Conservation (phyloP, 2,797 vertebrate species). For the Paedocypris micromegethes region DNA sequence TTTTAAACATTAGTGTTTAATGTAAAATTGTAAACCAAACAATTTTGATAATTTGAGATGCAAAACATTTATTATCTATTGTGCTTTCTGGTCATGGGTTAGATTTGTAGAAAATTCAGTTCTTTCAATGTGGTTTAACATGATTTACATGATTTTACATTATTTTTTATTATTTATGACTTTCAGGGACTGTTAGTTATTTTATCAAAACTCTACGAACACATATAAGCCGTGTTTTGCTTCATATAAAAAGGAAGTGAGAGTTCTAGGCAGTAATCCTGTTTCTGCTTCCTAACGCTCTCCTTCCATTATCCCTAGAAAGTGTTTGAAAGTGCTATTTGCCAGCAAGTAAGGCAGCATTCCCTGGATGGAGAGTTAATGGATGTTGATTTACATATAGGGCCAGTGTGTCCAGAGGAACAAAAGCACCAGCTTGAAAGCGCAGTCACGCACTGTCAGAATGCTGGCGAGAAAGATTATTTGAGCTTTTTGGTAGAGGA, state of each 20-base stretch:
- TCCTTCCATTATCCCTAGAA: conserved; percentile 1
- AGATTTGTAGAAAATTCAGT: too few relatives aligned
- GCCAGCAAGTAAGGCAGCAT: conserved; percentile 1
- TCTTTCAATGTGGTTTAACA: too few relatives aligned
- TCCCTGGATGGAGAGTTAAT: conserved; percentile 21
- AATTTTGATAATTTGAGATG: too few relatives aligned
- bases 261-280: background rate
- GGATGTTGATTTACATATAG: conserved; percentile 23
- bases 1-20: too few relatives aligned
- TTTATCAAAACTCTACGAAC: too few relatives aligned
- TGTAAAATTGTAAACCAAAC: too few relatives aligned
- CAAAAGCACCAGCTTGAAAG: conserved; percentile 6
- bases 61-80: too few relatives aligned
- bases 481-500: background rate
- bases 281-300: background rate
- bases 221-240: conserved; percentile 3
- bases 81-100: too few relatives aligned
- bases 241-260: background rate
- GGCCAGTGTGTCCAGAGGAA: conserved; percentile 2
- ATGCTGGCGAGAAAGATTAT: background rate
- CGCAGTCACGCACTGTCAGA: conserved; percentile 8
- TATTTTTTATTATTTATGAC: background rate
- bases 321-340: conserved; percentile 4
- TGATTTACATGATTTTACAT: background rate
- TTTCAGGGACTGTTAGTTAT: background rate